Evolutionary conservation across 2,888 invertebrate species (phyloP).

Genomic region (Apocheima hispidaria): DNA sequence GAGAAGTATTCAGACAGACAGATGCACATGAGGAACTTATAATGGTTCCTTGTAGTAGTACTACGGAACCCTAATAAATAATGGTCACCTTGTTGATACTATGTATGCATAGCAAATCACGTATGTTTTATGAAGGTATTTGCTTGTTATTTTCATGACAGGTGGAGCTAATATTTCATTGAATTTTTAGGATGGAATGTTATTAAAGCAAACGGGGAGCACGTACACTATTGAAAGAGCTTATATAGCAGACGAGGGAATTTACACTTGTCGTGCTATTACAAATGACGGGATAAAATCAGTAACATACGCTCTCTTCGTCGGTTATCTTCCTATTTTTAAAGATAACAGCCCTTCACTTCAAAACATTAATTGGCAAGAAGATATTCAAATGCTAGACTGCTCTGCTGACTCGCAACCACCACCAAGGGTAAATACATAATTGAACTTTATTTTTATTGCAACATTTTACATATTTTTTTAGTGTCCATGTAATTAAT

Average conservation of each 20-base stretch:
- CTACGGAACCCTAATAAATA: too few relatives aligned
- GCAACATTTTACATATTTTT: too few relatives aligned
- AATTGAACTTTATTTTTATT: neutral
- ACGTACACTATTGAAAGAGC: conserved; percentile 27
- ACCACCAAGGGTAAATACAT: conserved; percentile 30
- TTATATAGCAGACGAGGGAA: conserved; percentile 30
- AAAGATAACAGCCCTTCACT: neutral
- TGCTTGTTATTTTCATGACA: too few relatives aligned
- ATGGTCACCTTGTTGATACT: too few relatives aligned
- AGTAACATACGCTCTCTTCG: conserved; percentile 35
- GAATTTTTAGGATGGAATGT: conserved; percentile 14
- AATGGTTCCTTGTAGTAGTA: too few relatives aligned
- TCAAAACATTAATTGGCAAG: conserved; percentile 12
- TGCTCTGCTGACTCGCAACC: conserved; percentile 38
- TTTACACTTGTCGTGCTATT: conserved; percentile 44
- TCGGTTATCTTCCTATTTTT: conserved; percentile 38
- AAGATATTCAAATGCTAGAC: conserved; percentile 23
- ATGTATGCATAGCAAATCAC: too few relatives aligned
- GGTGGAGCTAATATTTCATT: neutral
- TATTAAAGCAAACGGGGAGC: conserved; percentile 9
- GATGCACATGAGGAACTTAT: too few relatives aligned
- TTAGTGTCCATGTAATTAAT: too few relatives aligned
- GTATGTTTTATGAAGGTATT: too few relatives aligned
- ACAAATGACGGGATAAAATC: conserved; percentile 35
- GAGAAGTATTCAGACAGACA: too few relatives aligned